Evolutionary conservation across 2,797 vertebrate genomes (phyloP).

Genomic region (Silurus aristotelis): DNA sequence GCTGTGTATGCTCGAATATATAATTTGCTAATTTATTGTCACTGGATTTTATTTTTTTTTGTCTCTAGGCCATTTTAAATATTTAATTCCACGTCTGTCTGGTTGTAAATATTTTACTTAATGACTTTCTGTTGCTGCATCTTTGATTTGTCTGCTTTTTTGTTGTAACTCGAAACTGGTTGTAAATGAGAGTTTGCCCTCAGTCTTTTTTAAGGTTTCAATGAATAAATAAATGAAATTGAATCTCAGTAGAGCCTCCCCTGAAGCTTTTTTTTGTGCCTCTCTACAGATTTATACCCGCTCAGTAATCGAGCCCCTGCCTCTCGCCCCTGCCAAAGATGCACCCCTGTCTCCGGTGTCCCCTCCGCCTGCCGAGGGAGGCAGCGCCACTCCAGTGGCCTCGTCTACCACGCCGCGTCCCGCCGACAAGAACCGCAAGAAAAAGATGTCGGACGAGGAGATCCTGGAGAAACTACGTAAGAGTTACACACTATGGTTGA

Average conservation of each 20-base stretch:
- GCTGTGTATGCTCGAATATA: background rate
- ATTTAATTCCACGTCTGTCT: background rate
- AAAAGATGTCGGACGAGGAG: conserved; percentile 98
- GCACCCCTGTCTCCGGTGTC: conserved; percentile 84
- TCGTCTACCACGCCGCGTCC: conserved; percentile 73
- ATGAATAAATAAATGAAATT: conserved; percentile 28
- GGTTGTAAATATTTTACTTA: conserved; percentile 1
- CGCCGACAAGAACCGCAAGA: conserved; percentile 89
- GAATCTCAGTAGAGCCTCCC: background rate
- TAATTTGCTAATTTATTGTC: background rate
- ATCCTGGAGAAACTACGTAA: conserved; percentile 95
- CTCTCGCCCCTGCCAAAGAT: conserved; percentile 83
- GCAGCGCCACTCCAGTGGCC: conserved; percentile 61
- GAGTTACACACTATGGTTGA: conserved; percentile 49
- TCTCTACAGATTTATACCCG: conserved; percentile 88
- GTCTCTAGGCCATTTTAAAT: background rate
- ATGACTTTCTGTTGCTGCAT: background rate
- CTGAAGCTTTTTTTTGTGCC: conserved; percentile 4
- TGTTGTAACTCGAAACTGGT: background rate
- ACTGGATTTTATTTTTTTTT: background rate
- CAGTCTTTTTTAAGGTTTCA: background rate
- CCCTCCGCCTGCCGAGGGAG: conserved; percentile 68
- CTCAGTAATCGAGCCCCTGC: conserved; percentile 90
- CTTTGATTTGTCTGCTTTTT: background rate
- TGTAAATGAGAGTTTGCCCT: background rate